phyloP scores from a whole-genome alignment of 2,888 invertebrate genomes.

The Macrophya alboannulata region DNA sequence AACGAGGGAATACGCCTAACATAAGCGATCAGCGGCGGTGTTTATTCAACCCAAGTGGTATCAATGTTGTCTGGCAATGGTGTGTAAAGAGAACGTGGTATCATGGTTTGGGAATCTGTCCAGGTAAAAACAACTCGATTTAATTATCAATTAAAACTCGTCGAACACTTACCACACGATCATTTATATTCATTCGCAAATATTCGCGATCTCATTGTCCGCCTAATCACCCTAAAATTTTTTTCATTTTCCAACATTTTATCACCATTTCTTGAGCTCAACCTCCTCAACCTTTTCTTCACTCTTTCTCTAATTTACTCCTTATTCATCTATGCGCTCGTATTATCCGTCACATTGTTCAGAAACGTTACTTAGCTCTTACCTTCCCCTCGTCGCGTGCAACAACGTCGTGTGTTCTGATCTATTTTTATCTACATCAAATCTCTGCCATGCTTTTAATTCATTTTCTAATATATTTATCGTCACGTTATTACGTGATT shows the following conservation, averaged over 20 bases:
- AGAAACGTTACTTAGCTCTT: background rate
- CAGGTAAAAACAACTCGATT: conserved; percentile 70
- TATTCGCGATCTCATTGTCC: background rate
- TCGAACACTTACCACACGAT: background rate
- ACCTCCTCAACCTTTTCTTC: background rate
- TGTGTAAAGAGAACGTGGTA: conserved; percentile 98
- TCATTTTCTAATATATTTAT: background rate
- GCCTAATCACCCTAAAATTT: background rate
- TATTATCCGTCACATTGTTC: background rate
- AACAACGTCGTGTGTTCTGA: background rate
- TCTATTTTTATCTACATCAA: conserved; percentile 15
- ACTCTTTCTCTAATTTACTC: background rate
- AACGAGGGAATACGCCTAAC: conserved; percentile 21
- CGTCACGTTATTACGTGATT: background rate
- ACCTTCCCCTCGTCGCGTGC: background rate
- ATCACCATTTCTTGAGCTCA: background rate
- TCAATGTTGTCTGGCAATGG: conserved; percentile 93
- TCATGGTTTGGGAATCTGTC: conserved; percentile 95
- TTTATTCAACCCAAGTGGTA: conserved; percentile 77
- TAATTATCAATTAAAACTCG: background rate
- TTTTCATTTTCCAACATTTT: background rate
- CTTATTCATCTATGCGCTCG: background rate
- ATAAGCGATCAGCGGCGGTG: conserved; percentile 47
- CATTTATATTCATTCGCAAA: background rate
- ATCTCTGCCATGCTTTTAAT: background rate